These are phyloP conservation scores for Petrocephalus zakoni DNA, from an alignment of 2,113 vertebrate genomes.

Conservation along the genomic window DNA sequence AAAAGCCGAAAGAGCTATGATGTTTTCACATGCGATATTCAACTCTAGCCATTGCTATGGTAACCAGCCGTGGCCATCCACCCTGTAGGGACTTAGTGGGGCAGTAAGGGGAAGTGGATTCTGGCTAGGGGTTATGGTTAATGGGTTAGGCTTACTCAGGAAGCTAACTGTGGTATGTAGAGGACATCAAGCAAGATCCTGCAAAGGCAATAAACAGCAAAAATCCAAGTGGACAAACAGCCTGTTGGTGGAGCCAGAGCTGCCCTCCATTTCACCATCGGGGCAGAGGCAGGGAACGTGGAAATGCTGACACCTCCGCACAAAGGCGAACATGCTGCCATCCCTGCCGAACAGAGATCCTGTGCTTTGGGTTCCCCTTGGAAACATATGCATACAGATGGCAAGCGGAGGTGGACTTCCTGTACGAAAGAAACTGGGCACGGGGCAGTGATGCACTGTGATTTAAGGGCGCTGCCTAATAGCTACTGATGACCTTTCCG, in stretches of 20 bases:
- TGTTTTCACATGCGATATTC: not conserved
- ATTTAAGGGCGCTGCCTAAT: not conserved
- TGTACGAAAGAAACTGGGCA: not conserved
- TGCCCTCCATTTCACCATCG: not conserved
- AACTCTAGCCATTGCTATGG: not conserved
- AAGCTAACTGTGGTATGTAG: not conserved
- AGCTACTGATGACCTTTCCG: not conserved
- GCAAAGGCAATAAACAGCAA: not conserved
- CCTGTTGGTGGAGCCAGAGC: not conserved
- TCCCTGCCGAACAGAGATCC: not conserved
- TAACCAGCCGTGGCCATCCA: not conserved
- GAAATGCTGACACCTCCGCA: not conserved
- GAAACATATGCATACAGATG: not conserved
- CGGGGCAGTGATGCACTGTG: not conserved
- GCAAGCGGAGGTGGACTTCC: not conserved
- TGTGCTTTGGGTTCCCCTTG: not conserved
- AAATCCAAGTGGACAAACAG: not conserved
- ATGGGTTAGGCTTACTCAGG: not conserved
- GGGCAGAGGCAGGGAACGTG: not conserved
- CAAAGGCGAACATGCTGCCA: not conserved
- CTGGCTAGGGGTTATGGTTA: not conserved
- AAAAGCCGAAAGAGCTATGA: not conserved
- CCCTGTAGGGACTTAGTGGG: too few species aligned
- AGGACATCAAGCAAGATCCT: not conserved
- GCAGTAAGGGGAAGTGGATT: not conserved